Percentiles rank a stretch among this genome's conserved stretches.
Evolutionary conservation across 2,888 invertebrate species (phyloP).

Genomic region (Eupithecia insigniata): DNA sequence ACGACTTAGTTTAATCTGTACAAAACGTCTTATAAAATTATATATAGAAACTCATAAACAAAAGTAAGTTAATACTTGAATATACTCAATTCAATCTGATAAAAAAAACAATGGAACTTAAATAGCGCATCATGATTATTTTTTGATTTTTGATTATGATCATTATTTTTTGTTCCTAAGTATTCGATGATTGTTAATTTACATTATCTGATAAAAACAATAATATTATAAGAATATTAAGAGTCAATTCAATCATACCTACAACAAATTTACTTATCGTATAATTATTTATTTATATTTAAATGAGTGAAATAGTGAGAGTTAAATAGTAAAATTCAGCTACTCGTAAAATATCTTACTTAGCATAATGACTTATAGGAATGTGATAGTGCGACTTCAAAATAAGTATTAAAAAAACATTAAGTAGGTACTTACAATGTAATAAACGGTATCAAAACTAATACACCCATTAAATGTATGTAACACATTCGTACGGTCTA

Average conservation of each 20-base stretch:
- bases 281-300: conserved; percentile 57
- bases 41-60: neutral
- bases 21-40: conserved; percentile 13
- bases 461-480: no score
- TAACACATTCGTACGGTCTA: neutral
- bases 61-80: neutral
- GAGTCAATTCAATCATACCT: conserved; percentile 46
- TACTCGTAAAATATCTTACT: conserved; percentile 60
- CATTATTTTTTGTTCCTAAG: neutral
- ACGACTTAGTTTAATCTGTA: conserved; percentile 6
- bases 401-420: conserved; percentile 6
- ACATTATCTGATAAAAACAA: conserved; percentile 1
- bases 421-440: neutral
- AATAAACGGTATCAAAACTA: neutral
- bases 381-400: conserved; percentile 63
- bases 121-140: neutral
- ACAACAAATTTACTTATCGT: conserved; percentile 59
- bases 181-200: conserved; percentile 4
- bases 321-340: conserved; percentile 71
- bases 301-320: conserved; percentile 75
- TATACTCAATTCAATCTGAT: neutral
- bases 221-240: conserved; percentile 8
- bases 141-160: no score
- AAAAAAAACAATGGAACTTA: neutral
- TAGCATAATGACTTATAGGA: conserved; percentile 56